Conservation (phyloP, 2,797 vertebrate species). For the Helostoma temminkii region DNA sequence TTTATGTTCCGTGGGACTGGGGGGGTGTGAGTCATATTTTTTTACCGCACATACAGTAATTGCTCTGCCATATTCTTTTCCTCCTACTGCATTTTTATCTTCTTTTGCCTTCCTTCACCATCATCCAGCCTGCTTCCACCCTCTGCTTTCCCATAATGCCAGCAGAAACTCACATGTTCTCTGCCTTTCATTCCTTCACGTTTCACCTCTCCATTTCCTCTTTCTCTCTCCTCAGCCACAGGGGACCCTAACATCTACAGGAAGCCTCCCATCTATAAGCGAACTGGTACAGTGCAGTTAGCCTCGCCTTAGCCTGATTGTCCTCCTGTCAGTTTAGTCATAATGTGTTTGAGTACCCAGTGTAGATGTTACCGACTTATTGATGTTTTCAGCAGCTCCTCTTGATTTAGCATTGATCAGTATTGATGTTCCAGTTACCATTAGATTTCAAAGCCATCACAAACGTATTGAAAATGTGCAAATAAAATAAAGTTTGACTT, state of each 20-base stretch:
- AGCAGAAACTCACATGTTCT: constrained; percentile 41
- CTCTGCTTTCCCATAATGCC: constrained; percentile 19
- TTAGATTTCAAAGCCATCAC: constrained; percentile 33
- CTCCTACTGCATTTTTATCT: constrained; percentile 34
- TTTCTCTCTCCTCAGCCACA: constrained; percentile 90
- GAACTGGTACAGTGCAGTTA: constrained; percentile 91
- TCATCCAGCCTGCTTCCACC: constrained; percentile 11
- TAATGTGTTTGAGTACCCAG: constrained; percentile 65
- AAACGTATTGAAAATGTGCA: constrained; percentile 7
- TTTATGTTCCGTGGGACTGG: constrained; percentile 22
- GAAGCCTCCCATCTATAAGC: constrained; percentile 99
- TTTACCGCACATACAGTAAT: constrained; percentile 40
- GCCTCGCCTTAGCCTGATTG: constrained; percentile 75
- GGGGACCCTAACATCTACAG: constrained; percentile 98
- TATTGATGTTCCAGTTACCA: constrained; percentile 53
- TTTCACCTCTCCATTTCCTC: constrained; percentile 79
- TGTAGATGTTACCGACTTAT: constrained; percentile 60
- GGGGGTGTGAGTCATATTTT: constrained; percentile 46
- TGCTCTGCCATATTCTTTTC: constrained; percentile 46
- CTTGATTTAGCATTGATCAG: constrained; percentile 33
- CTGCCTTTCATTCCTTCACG: constrained; percentile 55
- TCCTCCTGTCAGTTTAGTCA: constrained; percentile 72
- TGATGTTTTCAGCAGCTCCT: constrained; percentile 18
- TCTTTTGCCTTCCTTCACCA: constrained; percentile 20
- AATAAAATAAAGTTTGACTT: constrained; percentile 15